These are phyloP conservation scores for Hemichromis elongatus DNA, from an alignment of 2,113 vertebrate species.

Conservation along the genomic window DNA sequence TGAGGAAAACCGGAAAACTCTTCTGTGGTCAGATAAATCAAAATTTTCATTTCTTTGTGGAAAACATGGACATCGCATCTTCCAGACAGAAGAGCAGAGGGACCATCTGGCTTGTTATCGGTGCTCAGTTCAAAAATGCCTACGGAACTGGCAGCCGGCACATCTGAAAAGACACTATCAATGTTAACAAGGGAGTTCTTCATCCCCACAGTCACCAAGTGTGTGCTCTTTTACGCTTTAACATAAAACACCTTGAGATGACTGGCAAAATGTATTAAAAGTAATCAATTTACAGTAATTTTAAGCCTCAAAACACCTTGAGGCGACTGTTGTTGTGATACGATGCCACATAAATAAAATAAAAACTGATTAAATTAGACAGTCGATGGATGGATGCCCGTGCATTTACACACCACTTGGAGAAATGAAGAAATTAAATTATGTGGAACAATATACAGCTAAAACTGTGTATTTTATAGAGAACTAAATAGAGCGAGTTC, in stretches of 20 bases:
- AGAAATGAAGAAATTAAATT: neutral
- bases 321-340: neutral
- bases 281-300: neutral
- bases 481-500: neutral
- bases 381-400: rapidly evolving
- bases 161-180: neutral
- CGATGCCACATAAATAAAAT: neutral
- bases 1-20: neutral
- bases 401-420: neutral
- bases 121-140: neutral
- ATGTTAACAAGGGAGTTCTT: neutral
- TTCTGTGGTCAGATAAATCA: neutral
- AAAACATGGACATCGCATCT: rapidly evolving
- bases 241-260: neutral
- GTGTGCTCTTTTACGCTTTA: neutral
- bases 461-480: rapidly evolving
- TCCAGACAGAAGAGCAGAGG: neutral
- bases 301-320: neutral
- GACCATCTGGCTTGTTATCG: rapidly evolving
- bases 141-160: neutral
- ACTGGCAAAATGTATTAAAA: neutral
- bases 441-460: neutral
- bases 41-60: neutral
- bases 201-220: neutral
- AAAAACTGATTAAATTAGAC: neutral